Conservation (phyloP, 1,140 invertebrate species). For the Magallana gigas region DNA sequence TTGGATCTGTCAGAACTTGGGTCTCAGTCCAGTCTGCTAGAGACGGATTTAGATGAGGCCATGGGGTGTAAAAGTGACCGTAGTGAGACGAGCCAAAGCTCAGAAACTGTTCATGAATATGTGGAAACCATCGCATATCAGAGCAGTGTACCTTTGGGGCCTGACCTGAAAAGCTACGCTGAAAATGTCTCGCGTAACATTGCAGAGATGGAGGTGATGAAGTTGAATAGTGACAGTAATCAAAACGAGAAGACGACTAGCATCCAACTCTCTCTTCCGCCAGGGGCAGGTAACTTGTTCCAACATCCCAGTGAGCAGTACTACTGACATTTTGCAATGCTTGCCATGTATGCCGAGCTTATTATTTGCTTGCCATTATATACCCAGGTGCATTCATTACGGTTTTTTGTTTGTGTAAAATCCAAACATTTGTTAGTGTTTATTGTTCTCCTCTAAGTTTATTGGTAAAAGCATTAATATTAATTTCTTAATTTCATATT, state of each 20-base stretch:
- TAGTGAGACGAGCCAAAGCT: neutral
- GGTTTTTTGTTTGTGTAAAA: neutral
- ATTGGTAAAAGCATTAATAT: too few species aligned
- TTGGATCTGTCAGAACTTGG: neutral
- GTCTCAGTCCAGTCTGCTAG: conserved; percentile 18
- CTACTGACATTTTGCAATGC: conserved; percentile 14
- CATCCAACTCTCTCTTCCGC: neutral
- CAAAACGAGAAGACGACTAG: neutral
- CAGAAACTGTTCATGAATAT: neutral
- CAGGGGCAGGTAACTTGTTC: conserved; percentile 23
- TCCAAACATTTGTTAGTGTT: neutral
- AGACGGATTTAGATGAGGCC: conserved; percentile 29
- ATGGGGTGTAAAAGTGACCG: conserved; percentile 12
- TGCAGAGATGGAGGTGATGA: neutral
- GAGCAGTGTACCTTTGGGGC: neutral
- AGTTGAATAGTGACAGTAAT: neutral
- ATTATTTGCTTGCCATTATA: neutral
- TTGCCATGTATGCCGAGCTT: conserved; percentile 2
- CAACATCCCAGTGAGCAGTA: conserved; percentile 28
- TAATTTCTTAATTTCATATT: too few species aligned
- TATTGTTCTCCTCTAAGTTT: neutral
- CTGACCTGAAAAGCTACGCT: conserved; percentile 22
- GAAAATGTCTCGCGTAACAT: conserved; percentile 20
- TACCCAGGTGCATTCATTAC: neutral
- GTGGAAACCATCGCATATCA: neutral